These are phyloP conservation scores for Tipula unca DNA, from an alignment of 2,888 invertebrate species.

Conservation along the genomic window DNA sequence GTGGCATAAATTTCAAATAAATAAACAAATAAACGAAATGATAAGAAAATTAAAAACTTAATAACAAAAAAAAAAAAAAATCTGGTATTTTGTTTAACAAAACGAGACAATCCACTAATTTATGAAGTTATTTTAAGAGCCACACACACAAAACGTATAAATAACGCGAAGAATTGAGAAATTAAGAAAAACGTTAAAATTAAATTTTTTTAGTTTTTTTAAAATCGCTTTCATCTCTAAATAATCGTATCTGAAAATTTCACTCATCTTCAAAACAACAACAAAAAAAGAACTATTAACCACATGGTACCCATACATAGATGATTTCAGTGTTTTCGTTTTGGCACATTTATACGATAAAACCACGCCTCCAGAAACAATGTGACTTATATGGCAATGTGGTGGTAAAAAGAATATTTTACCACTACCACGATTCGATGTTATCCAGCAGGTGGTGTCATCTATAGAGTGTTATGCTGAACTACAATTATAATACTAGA, in stretches of 20 bases:
- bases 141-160: neutral
- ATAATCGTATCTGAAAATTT: neutral
- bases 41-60: neutral
- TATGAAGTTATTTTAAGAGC: neutral
- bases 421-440: neutral
- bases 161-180: neutral
- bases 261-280: neutral
- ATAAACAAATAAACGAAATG: neutral
- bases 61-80: neutral
- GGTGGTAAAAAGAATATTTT: neutral
- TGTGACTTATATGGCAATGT: neutral
- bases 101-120: neutral
- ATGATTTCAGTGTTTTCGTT: neutral
- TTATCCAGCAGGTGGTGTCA: neutral
- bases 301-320: neutral
- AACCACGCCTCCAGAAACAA: neutral
- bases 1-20: neutral
- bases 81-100: neutral
- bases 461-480: neutral
- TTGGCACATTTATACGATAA: neutral
- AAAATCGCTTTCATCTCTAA: neutral
- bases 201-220: neutral
- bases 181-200: neutral
- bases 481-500: neutral
- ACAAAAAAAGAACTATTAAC: neutral